Conservation (phyloP, 2,113 vertebrate genomes). For the Caretta caretta region DNA sequence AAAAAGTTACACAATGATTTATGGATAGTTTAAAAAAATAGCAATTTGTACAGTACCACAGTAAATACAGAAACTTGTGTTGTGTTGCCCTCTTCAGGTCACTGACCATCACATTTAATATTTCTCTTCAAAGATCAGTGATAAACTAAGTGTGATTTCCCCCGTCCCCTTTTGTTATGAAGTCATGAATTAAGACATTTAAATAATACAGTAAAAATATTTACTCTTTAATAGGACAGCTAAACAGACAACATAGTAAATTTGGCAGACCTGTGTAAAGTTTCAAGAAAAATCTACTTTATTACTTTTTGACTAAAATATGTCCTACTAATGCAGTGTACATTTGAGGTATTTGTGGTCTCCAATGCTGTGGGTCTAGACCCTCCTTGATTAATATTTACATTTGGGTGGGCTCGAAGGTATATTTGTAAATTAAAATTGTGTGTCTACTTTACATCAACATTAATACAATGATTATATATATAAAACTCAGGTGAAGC, state of each 20-base stretch:
- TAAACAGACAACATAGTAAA: background rate
- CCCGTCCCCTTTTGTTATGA: background rate
- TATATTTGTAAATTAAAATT: background rate
- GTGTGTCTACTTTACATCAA: background rate
- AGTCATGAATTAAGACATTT: background rate
- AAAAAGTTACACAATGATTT: background rate
- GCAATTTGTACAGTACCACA: background rate
- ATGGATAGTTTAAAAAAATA: background rate
- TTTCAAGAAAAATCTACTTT: background rate
- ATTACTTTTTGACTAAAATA: background rate
- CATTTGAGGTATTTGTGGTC: background rate
- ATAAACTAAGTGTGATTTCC: rapidly evolving
- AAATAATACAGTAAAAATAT: background rate
- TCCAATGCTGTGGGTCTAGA: background rate
- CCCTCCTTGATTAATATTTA: background rate
- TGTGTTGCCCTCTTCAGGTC: constrained; percentile 69
- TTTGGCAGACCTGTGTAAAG: background rate
- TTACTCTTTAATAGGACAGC: background rate
- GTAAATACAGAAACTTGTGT: background rate
- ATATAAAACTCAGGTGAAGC: background rate
- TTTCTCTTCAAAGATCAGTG: background rate
- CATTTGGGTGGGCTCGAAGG: background rate
- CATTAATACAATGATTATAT: background rate
- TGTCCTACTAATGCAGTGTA: background rate
- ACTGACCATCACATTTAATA: background rate